These are phyloP conservation scores for Lomographa bimaculata DNA, from an alignment of 2,888 invertebrate genomes.

Conservation along the genomic window DNA sequence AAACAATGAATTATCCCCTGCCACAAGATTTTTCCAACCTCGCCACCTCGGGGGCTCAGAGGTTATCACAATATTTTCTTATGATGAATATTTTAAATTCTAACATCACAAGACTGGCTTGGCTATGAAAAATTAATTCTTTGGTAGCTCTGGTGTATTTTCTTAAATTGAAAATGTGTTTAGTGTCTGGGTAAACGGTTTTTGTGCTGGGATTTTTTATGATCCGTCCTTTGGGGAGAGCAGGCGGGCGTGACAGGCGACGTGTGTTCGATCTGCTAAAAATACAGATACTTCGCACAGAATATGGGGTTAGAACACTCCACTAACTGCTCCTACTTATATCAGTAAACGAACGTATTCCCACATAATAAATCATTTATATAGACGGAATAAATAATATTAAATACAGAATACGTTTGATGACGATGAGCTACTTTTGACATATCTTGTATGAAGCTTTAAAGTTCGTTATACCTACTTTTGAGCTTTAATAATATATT, in stretches of 20 bases:
- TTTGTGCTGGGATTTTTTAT: conserved; percentile 9
- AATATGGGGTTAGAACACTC: too few relatives aligned
- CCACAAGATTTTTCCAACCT: conserved; percentile 10
- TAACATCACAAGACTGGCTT: conserved; percentile 15
- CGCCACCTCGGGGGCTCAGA: conserved; percentile 7
- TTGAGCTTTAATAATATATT: too few relatives aligned
- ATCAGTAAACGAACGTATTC: too few relatives aligned
- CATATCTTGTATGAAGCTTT: too few relatives aligned
- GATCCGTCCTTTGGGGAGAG: background rate
- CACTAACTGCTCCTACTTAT: too few relatives aligned
- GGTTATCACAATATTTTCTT: conserved; percentile 26
- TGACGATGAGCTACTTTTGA: too few relatives aligned
- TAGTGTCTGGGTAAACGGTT: conserved; percentile 17
- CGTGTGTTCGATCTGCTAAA: conserved; percentile 6
- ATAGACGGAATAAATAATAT: too few relatives aligned
- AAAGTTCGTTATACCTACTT: too few relatives aligned
- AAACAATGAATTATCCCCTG: conserved; percentile 1
- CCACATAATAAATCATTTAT: too few relatives aligned
- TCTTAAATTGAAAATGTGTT: conserved; percentile 28
- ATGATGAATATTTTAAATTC: conserved; percentile 25
- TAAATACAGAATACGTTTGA: too few relatives aligned
- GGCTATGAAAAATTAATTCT: conserved; percentile 27
- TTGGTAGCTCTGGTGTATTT: conserved; percentile 13
- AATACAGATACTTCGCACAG: too few relatives aligned
- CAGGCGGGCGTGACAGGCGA: background rate